A percentile compares a stretch with the other conserved stretches of the same genome.
phyloP scores from a whole-genome alignment of 2,797 vertebrate species.

The Ctenochaetus hawaiiensis region DNA sequence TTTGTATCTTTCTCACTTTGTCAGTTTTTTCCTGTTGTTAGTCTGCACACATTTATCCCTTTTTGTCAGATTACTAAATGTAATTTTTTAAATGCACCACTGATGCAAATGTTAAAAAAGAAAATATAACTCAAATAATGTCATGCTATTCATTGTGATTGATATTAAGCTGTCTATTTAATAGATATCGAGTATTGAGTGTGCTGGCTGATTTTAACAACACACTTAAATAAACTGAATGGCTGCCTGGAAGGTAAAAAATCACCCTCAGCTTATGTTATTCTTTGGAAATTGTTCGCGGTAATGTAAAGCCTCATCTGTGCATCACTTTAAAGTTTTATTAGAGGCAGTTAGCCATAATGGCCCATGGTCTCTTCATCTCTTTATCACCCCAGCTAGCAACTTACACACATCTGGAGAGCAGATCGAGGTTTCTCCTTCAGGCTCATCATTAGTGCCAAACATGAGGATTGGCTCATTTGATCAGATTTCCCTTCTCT shows the following conservation, averaged over 20 bases:
- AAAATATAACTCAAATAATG: conserved; percentile 16
- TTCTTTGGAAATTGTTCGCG: conserved; percentile 57
- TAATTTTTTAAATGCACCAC: conserved; percentile 27
- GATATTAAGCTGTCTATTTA: conserved; percentile 30
- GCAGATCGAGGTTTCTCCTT: conserved; percentile 57
- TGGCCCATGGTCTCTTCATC: conserved; percentile 65
- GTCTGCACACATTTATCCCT: conserved; percentile 33
- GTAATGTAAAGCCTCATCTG: conserved; percentile 47
- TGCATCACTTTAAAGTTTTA: conserved; percentile 71
- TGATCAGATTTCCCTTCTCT: conserved; percentile 63
- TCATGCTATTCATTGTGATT: conserved; percentile 15
- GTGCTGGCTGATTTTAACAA: conserved; percentile 42
- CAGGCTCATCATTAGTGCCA: conserved; percentile 71
- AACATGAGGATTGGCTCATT: conserved; percentile 70
- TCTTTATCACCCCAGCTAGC: conserved; percentile 59
- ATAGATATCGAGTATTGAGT: conserved; percentile 32
- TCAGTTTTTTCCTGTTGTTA: conserved; percentile 19
- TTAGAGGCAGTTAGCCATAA: conserved; percentile 68
- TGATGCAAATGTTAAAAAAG: not conserved
- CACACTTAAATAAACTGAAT: conserved; percentile 41
- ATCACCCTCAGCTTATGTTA: conserved; percentile 34
- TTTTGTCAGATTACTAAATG: conserved; percentile 14
- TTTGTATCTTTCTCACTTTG: not conserved
- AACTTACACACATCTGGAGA: conserved; percentile 69
- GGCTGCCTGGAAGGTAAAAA: conserved; percentile 51